Evolutionary conservation across 30 jellyfish, hydroid and myxozoan genomes (phyloP).

Genomic region (Calvadosia cruxmelitensis): DNA sequence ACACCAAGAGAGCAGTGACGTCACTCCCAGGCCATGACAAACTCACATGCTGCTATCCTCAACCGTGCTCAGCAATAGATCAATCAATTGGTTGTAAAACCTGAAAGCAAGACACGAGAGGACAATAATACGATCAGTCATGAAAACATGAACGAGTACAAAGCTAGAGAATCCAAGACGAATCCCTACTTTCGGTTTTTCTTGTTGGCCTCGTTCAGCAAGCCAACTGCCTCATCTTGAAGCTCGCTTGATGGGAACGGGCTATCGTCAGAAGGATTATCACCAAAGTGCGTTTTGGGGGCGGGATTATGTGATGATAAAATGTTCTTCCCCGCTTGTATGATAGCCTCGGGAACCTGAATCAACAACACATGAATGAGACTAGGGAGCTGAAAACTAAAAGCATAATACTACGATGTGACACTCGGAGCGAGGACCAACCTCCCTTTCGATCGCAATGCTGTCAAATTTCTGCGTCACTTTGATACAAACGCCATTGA

Average conservation of each 20-base stretch:
- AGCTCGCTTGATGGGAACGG: conserved; percentile 8
- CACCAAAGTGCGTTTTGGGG: background rate
- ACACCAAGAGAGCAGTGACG: too few relatives aligned
- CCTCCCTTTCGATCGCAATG: conserved; percentile 54
- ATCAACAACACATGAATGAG: too few relatives aligned
- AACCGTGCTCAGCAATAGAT: conserved; percentile 26
- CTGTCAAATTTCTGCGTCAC: conserved; percentile 48
- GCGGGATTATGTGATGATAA: background rate
- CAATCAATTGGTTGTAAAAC: conserved; percentile 29
- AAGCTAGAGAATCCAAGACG: background rate
- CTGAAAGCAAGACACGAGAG: conserved; percentile 8
- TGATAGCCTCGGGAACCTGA: background rate
- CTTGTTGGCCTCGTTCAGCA: conserved; percentile 7
- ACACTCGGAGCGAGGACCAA: too few relatives aligned
- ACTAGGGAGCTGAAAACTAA: background rate
- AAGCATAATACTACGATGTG: background rate
- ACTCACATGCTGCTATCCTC: conserved; percentile 65
- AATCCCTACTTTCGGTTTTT: background rate
- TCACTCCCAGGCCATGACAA: too few relatives aligned
- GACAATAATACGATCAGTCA: background rate
- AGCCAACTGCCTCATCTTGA: background rate
- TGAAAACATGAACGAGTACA: too few relatives aligned
- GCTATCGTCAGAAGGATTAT: background rate
- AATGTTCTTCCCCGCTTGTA: background rate
- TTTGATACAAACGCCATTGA: conserved; percentile 34